Evolutionary conservation across 1,140 invertebrate genomes (phyloP).

Genomic region (Sitophilus oryzae): DNA sequence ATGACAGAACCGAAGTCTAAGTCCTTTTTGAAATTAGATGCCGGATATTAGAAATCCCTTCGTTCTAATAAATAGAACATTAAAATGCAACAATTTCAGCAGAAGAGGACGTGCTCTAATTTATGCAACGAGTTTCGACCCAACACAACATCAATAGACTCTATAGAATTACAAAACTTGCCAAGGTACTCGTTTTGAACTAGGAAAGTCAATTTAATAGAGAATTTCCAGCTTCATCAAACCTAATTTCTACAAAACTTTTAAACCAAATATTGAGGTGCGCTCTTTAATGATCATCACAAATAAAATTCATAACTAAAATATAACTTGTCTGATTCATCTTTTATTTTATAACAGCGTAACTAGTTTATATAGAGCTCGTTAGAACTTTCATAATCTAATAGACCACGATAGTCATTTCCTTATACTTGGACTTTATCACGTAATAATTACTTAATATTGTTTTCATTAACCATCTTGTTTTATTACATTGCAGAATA

Average conservation of each 20-base stretch:
- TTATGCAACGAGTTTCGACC: neutral
- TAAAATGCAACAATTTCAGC: slow-evolving; percentile 10
- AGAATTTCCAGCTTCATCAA: neutral
- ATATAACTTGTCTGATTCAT: too few species aligned
- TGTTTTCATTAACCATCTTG: too few species aligned
- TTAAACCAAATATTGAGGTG: neutral
- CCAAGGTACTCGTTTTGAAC: neutral
- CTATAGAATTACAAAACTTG: neutral
- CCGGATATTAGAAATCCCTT: neutral
- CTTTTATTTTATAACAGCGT: too few species aligned
- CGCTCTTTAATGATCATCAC: too few species aligned
- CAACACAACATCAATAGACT: neutral
- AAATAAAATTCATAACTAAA: too few species aligned
- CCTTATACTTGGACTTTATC: too few species aligned
- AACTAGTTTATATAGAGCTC: too few species aligned
- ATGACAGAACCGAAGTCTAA: neutral
- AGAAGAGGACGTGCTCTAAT: neutral
- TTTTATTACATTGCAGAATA: too few species aligned
- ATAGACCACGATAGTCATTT: too few species aligned
- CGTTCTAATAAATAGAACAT: slow-evolving; percentile 8
- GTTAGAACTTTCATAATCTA: too few species aligned
- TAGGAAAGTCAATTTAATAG: neutral
- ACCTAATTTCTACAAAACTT: neutral
- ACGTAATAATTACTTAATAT: too few species aligned
- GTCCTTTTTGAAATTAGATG: slow-evolving; percentile 2